These are phyloP conservation scores for Nicator chloris DNA, from an alignment of 2,113 vertebrate genomes.

Conservation along the genomic window DNA sequence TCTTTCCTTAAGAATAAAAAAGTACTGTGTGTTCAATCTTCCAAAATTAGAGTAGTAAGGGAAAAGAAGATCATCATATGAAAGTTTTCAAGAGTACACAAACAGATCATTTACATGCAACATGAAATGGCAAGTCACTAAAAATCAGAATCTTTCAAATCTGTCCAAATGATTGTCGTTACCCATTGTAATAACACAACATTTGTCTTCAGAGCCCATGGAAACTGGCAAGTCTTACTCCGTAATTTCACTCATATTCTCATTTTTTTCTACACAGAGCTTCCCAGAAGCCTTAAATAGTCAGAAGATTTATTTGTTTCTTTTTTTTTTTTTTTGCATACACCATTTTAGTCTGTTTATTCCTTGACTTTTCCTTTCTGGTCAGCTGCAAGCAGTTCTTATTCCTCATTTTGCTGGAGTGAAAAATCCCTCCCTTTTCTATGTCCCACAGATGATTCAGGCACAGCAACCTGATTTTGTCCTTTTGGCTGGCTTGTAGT, in stretches of 20 bases:
- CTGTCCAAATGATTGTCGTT: background rate
- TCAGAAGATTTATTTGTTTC: background rate
- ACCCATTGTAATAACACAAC: background rate
- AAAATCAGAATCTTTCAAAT: background rate
- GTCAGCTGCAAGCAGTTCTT: background rate
- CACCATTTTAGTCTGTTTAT: background rate
- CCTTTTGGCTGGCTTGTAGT: slow-evolving; percentile 60
- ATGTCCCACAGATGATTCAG: background rate
- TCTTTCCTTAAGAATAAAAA: slow-evolving; percentile 23
- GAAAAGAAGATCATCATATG: background rate
- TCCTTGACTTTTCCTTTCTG: background rate
- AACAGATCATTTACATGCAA: background rate
- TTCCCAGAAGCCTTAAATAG: background rate
- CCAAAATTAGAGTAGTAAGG: background rate
- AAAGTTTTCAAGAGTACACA: background rate
- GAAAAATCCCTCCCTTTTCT: background rate
- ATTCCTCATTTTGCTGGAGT: background rate
- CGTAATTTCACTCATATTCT: background rate
- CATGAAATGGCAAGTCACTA: background rate
- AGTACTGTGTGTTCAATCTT: background rate
- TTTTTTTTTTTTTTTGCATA: background rate
- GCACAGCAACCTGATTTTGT: slow-evolving; percentile 73
- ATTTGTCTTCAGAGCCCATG: background rate
- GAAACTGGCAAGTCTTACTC: background rate
- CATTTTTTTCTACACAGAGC: background rate